Evolutionary conservation across 2,888 invertebrate genomes (phyloP), one percentile per base, ranked within the genome.

Genomic region (Chymomyza procnemis): DNA sequence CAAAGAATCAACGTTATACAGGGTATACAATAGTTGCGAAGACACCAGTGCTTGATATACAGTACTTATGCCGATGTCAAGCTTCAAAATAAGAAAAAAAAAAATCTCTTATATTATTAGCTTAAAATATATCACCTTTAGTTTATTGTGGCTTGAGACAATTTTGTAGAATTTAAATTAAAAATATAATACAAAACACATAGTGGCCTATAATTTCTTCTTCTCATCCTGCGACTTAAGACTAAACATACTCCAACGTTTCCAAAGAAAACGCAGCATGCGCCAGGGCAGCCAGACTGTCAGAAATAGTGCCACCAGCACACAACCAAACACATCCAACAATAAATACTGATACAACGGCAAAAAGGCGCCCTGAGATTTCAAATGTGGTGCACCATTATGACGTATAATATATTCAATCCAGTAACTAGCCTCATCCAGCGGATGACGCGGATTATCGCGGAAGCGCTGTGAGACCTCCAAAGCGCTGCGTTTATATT

Each of bases 371-470:
- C 90, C 90, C 5, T 90, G 80, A 0, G 92, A 91, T 66, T 91
- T 91, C 26, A 92, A 77, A 62, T 91, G 88, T 1, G 78, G 71
- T 0, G 92, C 92, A 0, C 91, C 91, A 3, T 90, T 88, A 73
- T 92, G 89, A 52, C 91, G 83, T 6, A 89, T 91, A 0, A 93
- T 91, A 86, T 93, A 93, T 84, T 94, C 94, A 46, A 93, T 92
- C 93, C 93, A 94, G 86, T 91, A 94, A 58, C 92, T 91, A 12
- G 93, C 93, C 55, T 93, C 93, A 2, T 93, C 92, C 79, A 93
- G 80, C 1, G 94, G 92, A 64, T 92, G 91, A 68, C 92, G 88
- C 0, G 92, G 92, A 78, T 93, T 92, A 78, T 94, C 93, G 46
- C 90, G 90, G 85, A 93, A 93, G 16, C 92, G 85, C 18, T 84